These are phyloP conservation scores for Teleogryllus oceanicus DNA, from an alignment of 2,888 invertebrate species.

Conservation along the genomic window DNA sequence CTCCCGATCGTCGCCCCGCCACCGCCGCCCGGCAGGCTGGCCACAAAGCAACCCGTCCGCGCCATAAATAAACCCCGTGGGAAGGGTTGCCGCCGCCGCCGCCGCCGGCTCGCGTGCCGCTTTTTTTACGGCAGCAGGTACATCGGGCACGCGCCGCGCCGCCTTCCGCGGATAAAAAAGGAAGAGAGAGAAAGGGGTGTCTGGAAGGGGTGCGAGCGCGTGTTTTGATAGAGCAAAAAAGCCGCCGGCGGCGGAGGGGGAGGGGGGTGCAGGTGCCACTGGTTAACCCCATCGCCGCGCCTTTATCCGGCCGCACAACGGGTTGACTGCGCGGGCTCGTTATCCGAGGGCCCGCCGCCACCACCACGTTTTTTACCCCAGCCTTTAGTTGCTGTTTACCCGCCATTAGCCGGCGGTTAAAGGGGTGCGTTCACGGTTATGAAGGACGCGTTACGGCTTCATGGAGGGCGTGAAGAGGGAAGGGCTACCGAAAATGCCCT, in stretches of 20 bases:
- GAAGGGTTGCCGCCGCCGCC: not conserved
- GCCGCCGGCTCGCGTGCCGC: slow-evolving; percentile 4
- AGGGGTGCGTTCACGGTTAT: slow-evolving; percentile 10
- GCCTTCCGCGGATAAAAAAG: not conserved
- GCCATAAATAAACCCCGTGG: slow-evolving; percentile 1
- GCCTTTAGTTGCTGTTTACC: not conserved
- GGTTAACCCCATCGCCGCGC: not conserved
- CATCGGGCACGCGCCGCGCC: not conserved
- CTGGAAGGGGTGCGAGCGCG: not conserved
- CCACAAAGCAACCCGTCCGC: not conserved
- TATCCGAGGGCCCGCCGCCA: not conserved
- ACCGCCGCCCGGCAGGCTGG: not conserved
- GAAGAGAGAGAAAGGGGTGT: not conserved
- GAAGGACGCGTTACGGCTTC: slow-evolving; percentile 3
- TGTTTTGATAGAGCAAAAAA: slow-evolving; percentile 10
- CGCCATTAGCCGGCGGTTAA: not conserved
- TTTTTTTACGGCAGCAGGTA: not conserved
- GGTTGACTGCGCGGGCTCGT: not conserved
- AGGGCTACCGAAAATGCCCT: not conserved
- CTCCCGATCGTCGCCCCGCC: not conserved
- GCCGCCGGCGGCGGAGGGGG: not conserved
- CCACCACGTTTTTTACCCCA: not conserved
- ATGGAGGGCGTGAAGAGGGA: not conserved
- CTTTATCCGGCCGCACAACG: not conserved
- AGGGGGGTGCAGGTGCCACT: not conserved